Evolutionary conservation across 2,113 vertebrate species (phyloP).

Genomic region (Elachura formosa): DNA sequence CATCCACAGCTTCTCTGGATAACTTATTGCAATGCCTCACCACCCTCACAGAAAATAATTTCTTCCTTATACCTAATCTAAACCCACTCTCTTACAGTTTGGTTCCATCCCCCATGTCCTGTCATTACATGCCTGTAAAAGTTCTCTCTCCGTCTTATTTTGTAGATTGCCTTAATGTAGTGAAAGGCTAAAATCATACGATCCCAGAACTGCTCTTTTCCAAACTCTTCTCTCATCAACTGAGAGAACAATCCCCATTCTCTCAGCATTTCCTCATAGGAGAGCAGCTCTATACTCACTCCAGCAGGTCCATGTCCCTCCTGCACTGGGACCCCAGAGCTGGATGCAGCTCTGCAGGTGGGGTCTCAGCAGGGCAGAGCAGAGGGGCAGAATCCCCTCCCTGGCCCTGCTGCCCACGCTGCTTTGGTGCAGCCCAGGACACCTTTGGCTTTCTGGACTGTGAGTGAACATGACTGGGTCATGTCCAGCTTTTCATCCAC

Average conservation of each 20-base stretch:
- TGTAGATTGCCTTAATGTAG: neutral
- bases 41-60: neutral
- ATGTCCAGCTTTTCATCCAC: neutral
- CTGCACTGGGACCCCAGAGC: neutral
- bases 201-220: neutral
- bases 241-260: neutral
- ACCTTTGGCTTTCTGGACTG: neutral
- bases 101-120: neutral
- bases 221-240: too few relatives aligned
- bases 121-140: neutral
- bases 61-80: neutral
- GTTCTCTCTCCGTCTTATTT: neutral
- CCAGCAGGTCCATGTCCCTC: neutral
- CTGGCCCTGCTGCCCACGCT: rapidly evolving
- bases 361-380: neutral
- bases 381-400: neutral
- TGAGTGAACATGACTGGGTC: rapidly evolving
- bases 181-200: neutral
- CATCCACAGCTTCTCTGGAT: neutral
- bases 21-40: neutral
- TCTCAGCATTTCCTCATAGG: neutral
- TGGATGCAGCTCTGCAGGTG: neutral
- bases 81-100: neutral
- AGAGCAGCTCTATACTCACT: neutral
- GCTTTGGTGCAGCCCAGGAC: neutral